Base-by-base conservation (phyloP, 2,797 vertebrate species). In the Todus mexicanus region DNA sequence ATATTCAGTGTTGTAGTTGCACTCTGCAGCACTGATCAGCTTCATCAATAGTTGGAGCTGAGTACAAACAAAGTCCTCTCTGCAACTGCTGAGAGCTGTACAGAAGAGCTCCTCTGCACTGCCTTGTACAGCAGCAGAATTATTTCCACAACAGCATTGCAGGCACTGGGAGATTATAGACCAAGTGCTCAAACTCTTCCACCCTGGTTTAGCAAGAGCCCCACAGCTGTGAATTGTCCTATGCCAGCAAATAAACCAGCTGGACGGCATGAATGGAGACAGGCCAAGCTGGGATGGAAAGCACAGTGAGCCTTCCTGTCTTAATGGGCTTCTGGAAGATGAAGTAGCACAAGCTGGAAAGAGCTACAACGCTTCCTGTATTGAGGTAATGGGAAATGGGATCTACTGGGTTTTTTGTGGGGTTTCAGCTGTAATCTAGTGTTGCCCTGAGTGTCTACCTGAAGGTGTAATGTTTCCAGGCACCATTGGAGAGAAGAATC, bases 171-270 rank as follows among this genome's bases (percentile, higher is more conserved):
- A 89, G 76, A 90, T 74, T 80, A 57, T 40, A 87, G 85, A 78
- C 91, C 80, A 92, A 94, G 51, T 8, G 2, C 75, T 94, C 91
- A 87, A 92, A 92, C 69, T 79, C 84, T 91, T 92, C 81, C 80
- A 74, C 93, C 89, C 87, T 92, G 91, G 74, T 95, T 89, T 94
- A 96, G 87, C 91, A 95, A 82, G 59, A 95, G 37, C 59, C 96
- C 95, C 89, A 95, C 96, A 96, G 95, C 95, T 97, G 95, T 84
- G 76, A 69, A 75, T 73, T 87, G 33, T 82, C 73, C 89, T 79
- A 76, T 94, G 97, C 95, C 96, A 97, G 84, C 83, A 93, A 91
- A 96, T 95, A 96, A 97, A 94, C 82, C 96, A 96, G 96, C 94
- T 96, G 94, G 95, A 96, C 0, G 12, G 61, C 76, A 65, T 38